Evolutionary conservation across 2,888 invertebrate species (phyloP).

Genomic region (Hymenopus coronatus): DNA sequence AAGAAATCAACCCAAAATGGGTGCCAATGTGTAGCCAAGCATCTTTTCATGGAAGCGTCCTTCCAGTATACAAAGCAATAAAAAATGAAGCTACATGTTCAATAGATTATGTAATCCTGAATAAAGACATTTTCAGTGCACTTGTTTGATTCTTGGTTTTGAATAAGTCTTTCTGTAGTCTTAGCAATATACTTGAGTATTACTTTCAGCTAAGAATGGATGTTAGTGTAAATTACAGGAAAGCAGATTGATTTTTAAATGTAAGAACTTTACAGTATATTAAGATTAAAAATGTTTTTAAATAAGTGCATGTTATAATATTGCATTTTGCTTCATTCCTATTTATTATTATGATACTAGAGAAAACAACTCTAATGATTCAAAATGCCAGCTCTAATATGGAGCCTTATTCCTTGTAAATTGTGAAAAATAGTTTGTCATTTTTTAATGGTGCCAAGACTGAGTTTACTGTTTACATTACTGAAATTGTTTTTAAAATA

Average conservation of each 20-base stretch:
- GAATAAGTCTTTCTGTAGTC: neutral
- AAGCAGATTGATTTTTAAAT: neutral
- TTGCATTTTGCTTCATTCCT: neutral
- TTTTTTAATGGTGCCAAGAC: slow-evolving; percentile 13
- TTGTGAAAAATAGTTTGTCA: neutral
- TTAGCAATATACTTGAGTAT: neutral
- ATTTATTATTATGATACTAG: neutral
- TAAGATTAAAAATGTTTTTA: neutral
- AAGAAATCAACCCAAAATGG: no score
- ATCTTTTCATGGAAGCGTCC: neutral
- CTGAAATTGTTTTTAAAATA: neutral
- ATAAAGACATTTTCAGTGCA: no score
- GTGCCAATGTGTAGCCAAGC: no score
- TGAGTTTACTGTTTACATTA: neutral
- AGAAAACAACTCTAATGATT: neutral
- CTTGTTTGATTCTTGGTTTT: neutral
- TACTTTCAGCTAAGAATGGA: neutral
- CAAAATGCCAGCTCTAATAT: neutral
- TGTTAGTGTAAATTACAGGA: neutral
- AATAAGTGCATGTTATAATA: neutral
- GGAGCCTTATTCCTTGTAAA: neutral
- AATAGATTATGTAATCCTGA: neutral
- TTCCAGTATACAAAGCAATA: neutral
- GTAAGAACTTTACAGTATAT: neutral
- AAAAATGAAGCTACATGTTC: neutral